Conservation (phyloP, 2,113 vertebrate genomes). For the Theristicus caerulescens region DNA sequence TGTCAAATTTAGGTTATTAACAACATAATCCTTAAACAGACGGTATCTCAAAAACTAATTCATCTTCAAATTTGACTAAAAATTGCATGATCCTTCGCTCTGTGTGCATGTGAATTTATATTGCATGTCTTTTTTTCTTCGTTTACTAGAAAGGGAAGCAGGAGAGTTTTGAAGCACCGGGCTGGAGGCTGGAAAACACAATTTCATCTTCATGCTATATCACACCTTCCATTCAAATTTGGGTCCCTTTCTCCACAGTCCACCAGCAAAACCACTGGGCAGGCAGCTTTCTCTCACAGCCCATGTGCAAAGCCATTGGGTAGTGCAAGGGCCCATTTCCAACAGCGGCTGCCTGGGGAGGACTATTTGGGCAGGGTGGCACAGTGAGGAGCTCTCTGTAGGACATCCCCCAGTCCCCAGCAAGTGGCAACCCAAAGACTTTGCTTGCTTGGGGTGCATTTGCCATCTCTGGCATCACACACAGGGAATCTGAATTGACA, state of each 20-base stretch:
- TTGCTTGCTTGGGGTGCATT: accelerated
- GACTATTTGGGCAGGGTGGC: background rate
- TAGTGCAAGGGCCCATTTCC: background rate
- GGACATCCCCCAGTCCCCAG: background rate
- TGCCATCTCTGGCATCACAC: background rate
- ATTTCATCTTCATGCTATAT: background rate
- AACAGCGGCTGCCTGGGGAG: background rate
- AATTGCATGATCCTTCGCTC: background rate
- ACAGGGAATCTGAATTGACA: background rate
- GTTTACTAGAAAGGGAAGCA: constrained; percentile 15
- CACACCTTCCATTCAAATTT: background rate
- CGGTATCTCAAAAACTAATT: constrained; percentile 51
- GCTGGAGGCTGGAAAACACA: constrained; percentile 7
- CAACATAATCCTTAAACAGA: constrained; percentile 59
- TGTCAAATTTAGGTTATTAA: constrained; percentile 65
- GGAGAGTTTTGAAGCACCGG: background rate
- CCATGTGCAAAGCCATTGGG: background rate
- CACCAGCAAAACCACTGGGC: background rate
- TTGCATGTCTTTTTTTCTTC: background rate
- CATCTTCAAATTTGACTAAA: constrained; percentile 67
- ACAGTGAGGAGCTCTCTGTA: background rate
- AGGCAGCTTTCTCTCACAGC: background rate
- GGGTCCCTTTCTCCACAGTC: background rate
- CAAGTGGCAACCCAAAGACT: background rate
- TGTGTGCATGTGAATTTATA: background rate